These are phyloP conservation scores for Alligator sinensis DNA, from an alignment of 2,113 vertebrate genomes.

Conservation along the genomic window DNA sequence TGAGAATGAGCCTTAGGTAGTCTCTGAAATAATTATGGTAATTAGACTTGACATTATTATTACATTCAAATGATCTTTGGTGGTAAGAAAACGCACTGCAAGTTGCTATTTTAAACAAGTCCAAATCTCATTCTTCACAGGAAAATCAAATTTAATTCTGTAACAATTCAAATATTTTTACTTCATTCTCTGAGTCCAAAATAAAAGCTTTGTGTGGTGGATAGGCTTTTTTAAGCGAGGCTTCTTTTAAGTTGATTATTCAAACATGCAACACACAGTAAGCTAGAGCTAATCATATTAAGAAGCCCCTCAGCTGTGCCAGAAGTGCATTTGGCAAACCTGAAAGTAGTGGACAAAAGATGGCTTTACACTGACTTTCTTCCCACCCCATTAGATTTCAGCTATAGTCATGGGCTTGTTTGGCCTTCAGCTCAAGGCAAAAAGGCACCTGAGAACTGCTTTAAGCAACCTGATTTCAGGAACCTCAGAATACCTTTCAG, in stretches of 20 bases:
- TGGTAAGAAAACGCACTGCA: background rate
- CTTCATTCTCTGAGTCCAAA: background rate
- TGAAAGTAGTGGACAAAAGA: background rate
- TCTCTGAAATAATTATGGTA: background rate
- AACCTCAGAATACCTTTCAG: no score
- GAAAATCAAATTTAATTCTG: slow-evolving; percentile 14
- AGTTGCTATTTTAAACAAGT: background rate
- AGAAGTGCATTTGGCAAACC: background rate
- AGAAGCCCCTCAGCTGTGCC: background rate
- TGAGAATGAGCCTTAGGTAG: background rate
- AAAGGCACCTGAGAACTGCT: slow-evolving; percentile 3
- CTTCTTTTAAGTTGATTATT: slow-evolving; percentile 19
- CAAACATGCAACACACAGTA: background rate
- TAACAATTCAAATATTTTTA: background rate
- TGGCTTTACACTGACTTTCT: background rate
- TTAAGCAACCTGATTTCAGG: background rate
- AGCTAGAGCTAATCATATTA: background rate
- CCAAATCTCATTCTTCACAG: background rate
- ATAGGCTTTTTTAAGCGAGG: background rate
- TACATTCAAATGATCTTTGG: background rate
- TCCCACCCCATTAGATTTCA: background rate
- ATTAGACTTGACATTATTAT: background rate
- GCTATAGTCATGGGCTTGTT: background rate
- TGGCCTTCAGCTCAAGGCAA: background rate
- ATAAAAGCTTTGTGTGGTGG: background rate